phyloP scores from a whole-genome alignment of 2,888 invertebrate species.

The Amphipoea oculea region DNA sequence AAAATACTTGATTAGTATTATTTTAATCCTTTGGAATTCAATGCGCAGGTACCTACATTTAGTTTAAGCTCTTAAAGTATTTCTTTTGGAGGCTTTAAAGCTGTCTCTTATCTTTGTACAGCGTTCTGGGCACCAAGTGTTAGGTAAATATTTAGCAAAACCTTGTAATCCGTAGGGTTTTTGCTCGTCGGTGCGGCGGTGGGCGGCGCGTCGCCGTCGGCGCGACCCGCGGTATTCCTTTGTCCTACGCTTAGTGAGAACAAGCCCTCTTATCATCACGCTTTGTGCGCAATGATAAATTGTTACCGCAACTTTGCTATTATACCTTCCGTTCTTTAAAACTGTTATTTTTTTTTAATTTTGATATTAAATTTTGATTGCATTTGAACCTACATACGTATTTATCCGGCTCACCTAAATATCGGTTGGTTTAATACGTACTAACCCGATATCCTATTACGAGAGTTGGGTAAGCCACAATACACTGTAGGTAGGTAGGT shows the following conservation, averaged over 20 bases:
- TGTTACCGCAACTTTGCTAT: constrained; percentile 69
- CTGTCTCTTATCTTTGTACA: constrained; percentile 65
- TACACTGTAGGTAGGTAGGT: constrained; percentile 19
- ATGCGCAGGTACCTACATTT: constrained; percentile 31
- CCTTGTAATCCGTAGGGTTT: constrained; percentile 83
- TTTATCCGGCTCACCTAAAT: neutral
- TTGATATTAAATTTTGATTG: neutral
- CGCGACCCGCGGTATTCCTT: constrained; percentile 73
- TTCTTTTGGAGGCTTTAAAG: constrained; percentile 67
- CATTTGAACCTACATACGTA: constrained; percentile 5
- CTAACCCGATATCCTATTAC: neutral
- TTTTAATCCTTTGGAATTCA: constrained; percentile 50
- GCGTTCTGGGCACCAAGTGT: constrained; percentile 76
- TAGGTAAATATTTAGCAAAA: constrained; percentile 85
- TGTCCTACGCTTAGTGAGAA: constrained; percentile 77
- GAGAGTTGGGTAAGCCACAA: constrained; percentile 11
- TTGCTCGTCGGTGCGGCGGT: constrained; percentile 71
- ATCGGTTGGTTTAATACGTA: constrained; percentile 1
- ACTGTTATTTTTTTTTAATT: constrained; percentile 28
- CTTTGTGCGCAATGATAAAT: constrained; percentile 84
- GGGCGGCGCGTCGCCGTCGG: constrained; percentile 49
- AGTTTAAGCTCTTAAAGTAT: constrained; percentile 65
- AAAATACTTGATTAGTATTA: constrained; percentile 55
- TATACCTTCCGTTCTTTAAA: constrained; percentile 37
- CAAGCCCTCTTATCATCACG: constrained; percentile 80